A percentile compares a stretch with the other conserved stretches of the same genome.
phyloP scores from a whole-genome alignment of 2,113 vertebrate genomes.

The Gymnobelideus leadbeateri region DNA sequence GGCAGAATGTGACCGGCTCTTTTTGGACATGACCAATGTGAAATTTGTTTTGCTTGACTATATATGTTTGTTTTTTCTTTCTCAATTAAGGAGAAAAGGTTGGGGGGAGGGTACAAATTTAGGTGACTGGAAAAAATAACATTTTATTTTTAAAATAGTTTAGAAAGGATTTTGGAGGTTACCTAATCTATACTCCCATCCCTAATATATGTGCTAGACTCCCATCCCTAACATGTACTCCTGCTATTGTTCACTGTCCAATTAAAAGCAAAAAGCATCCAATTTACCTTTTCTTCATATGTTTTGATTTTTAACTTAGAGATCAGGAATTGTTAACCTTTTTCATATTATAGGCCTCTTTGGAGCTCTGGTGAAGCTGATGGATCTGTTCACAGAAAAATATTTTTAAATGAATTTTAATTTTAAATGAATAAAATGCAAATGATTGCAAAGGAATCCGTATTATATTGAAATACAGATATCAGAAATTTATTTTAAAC shows the following conservation, averaged over 20 bases:
- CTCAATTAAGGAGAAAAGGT: background rate
- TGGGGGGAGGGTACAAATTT: background rate
- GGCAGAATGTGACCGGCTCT: background rate
- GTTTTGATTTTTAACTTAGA: background rate
- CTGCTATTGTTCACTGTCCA: background rate
- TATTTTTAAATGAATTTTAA: background rate
- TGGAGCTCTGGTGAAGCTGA: background rate
- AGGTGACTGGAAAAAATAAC: background rate
- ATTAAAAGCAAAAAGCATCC: background rate
- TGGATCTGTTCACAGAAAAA: background rate
- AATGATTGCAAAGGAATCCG: background rate
- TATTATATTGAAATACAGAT: background rate
- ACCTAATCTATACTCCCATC: background rate
- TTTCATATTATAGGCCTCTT: background rate
- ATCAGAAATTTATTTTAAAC: background rate
- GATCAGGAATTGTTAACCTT: background rate
- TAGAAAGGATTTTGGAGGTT: background rate
- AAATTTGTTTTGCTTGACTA: background rate
- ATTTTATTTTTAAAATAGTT: background rate
- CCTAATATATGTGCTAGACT: background rate
- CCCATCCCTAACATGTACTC: background rate
- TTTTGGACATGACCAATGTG: background rate
- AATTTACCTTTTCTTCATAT: background rate
- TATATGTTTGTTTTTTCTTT: background rate
- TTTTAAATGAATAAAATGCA: background rate